Evolutionary conservation across 2,888 invertebrate genomes (phyloP), one percentile per base, ranked within the genome.

Genomic region (Macropis europaea): DNA sequence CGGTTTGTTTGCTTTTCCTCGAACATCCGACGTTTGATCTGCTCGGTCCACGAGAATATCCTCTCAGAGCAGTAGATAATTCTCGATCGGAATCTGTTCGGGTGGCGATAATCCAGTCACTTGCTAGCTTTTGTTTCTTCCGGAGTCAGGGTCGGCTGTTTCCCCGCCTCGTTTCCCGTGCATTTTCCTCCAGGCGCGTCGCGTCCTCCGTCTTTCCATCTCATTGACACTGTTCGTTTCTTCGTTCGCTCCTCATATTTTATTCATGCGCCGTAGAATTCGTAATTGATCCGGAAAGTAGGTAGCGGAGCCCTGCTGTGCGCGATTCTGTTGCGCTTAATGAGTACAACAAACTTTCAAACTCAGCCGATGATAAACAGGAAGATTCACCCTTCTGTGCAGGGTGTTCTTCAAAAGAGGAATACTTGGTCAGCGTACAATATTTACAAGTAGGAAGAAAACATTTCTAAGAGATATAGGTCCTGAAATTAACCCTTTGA

Each of bases 141-240:
- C 24, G 17, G 26, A 11, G n/a, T 30, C 28, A n/a, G n/a, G n/a
- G n/a, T n/a, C n/a, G 36, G 34, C 52, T 26, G 9, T 32, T 24
- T 38, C 53, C 11, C n/a, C 42, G 42, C 13, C 24, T 38, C 15
- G 22, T 47, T 15, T 15, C n/a, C n/a, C n/a, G n/a, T n/a, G 50
- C 9, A 9, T 56, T 32, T 40, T 9, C 28, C 13, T 26, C 61
- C 19, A n/a, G n/a, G n/a, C n/a, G n/a, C n/a, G n/a, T n/a, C n/a
- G n/a, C 9, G 43, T 52, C 43, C 2, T 53, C 36, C 26, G 6
- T 43, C 43, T 43, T 43, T 38, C 38, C 38, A 38, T 38, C 38
- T 38, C 38, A 38, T 42, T 42, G 42, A 22, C 24, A 22, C 22
- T 42, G 22, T 42, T 42, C 24, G 2, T 3, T 22, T 42, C 19